These are phyloP conservation scores for Poeciliopsis infans DNA, from an alignment of 2,797 vertebrate genomes.

Conservation along the genomic window DNA sequence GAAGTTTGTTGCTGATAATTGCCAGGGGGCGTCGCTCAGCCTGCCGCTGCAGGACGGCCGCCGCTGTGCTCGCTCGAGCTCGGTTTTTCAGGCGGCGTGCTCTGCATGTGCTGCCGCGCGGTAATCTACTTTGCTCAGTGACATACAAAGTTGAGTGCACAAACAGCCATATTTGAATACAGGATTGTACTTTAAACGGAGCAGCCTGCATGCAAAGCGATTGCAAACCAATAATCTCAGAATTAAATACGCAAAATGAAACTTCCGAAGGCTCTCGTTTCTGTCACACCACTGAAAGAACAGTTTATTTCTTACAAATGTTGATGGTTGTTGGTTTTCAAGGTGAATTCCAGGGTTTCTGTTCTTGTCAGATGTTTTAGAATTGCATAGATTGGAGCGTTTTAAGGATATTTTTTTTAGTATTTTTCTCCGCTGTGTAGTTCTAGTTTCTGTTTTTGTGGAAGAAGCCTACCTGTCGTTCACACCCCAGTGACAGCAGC, in stretches of 20 bases:
- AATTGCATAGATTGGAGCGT: neutral
- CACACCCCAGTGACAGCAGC: constrained; percentile 54
- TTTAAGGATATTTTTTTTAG: neutral
- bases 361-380: neutral
- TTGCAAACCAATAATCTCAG: neutral
- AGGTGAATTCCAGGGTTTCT: neutral
- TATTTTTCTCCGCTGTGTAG: neutral
- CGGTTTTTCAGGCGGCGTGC: constrained; percentile 23
- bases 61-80: constrained; percentile 30
- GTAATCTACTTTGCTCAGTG: constrained; percentile 47
- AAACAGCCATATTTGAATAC: constrained; percentile 26
- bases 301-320: constrained; percentile 18
- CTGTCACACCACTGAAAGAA: constrained; percentile 13
- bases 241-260: constrained; percentile 16
- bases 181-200: constrained; percentile 24
- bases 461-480: constrained; percentile 47
- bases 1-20: constrained; percentile 23
- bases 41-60: constrained; percentile 11
- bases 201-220: constrained; percentile 5
- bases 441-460: constrained; percentile 18
- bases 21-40: constrained; percentile 35
- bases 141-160: constrained; percentile 41
- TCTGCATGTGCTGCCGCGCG: constrained; percentile 34
- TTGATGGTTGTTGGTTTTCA: constrained; percentile 10
- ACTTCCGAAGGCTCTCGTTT: constrained; percentile 15